A percentile compares a stretch with the other conserved stretches of the same genome.
These are phyloP conservation scores for Hoplostethus atlanticus DNA, from an alignment of 2,797 vertebrate species.

Conservation along the genomic window DNA sequence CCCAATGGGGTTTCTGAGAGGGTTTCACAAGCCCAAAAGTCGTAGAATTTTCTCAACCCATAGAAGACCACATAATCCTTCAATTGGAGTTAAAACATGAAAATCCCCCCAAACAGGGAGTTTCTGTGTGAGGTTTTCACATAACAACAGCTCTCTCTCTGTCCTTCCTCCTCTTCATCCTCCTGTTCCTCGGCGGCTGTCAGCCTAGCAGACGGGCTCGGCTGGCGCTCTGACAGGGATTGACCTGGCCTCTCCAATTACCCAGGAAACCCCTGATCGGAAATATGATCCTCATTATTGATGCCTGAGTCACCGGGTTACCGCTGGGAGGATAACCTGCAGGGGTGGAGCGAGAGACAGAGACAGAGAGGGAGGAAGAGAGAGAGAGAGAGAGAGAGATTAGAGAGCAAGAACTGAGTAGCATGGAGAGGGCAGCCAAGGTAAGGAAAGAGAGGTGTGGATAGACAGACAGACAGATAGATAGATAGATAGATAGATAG, in stretches of 20 bases:
- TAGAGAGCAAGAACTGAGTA: too few species aligned
- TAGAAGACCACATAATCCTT: too few species aligned
- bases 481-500: constrained; percentile 2
- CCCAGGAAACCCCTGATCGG: constrained; percentile 62
- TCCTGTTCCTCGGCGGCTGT: constrained; percentile 30
- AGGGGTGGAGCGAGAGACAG: not conserved
- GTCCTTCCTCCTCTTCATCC: not conserved
- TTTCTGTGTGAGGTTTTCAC: too few species aligned
- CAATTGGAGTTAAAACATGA: too few species aligned
- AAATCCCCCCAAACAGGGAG: too few species aligned
- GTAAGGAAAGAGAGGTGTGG: not conserved
- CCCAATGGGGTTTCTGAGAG: too few species aligned
- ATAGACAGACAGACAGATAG: not conserved
- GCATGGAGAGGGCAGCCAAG: not conserved
- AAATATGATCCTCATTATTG: constrained; percentile 71
- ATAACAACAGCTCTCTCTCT: not conserved
- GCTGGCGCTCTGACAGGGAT: constrained; percentile 31
- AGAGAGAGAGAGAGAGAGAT: not conserved
- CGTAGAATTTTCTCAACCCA: too few species aligned
- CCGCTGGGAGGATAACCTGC: not conserved
- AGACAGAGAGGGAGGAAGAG: not conserved
- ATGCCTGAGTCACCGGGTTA: constrained; percentile 54
- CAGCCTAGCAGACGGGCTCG: constrained; percentile 39
- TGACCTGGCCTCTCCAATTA: constrained; percentile 59
- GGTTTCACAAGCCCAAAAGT: not conserved